phyloP scores from a whole-genome alignment of 2,113 vertebrate species.

The Pomatostomus ruficeps region DNA sequence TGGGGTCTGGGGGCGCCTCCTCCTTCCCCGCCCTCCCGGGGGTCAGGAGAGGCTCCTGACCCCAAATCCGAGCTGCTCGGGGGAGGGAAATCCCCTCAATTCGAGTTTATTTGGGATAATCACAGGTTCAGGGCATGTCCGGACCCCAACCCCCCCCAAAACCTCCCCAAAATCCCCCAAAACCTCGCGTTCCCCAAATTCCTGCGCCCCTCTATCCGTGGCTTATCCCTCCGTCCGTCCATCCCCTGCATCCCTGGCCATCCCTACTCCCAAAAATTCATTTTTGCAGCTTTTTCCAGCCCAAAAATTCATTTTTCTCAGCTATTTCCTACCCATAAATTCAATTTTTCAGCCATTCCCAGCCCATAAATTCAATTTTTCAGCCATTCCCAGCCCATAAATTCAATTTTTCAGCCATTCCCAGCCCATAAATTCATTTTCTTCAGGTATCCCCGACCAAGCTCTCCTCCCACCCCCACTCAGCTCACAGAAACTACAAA shows the following conservation, averaged over 20 bases:
- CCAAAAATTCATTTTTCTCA: too few relatives aligned
- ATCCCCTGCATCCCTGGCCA: neutral
- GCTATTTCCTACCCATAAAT: too few relatives aligned
- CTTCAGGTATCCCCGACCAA: neutral
- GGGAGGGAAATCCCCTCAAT: rapidly evolving
- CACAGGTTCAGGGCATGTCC: rapidly evolving
- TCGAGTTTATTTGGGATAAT: rapidly evolving
- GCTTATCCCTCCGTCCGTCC: neutral
- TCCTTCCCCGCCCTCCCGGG: neutral
- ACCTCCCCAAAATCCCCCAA: too few relatives aligned
- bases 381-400: too few relatives aligned
- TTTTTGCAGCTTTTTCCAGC: too few relatives aligned
- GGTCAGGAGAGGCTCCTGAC: neutral
- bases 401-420: too few relatives aligned
- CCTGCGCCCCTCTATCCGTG: neutral
- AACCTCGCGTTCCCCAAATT: neutral
- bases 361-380: too few relatives aligned
- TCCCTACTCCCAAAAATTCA: rapidly evolving
- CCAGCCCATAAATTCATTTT: rapidly evolving
- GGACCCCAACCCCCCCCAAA: too few relatives aligned
- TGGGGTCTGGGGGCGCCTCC: neutral
- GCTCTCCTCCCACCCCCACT: neutral
- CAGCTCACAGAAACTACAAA: neutral
- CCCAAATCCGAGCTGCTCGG: neutral
- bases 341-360: too few relatives aligned